phyloP scores from a whole-genome alignment of 1,140 invertebrate species.

The Lepidurus packardi region DNA sequence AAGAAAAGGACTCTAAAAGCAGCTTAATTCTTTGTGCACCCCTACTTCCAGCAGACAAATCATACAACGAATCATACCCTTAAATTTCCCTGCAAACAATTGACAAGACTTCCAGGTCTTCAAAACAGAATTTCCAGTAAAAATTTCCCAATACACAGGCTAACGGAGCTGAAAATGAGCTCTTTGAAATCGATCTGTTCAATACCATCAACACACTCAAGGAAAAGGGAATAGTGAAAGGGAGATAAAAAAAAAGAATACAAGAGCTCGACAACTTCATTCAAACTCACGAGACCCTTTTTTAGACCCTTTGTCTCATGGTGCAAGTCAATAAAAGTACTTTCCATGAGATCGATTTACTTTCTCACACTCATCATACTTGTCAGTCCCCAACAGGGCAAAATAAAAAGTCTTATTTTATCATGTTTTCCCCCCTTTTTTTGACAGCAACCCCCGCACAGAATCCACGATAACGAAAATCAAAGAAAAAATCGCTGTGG shows the following conservation, averaged over 20 bases:
- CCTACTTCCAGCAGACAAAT: neutral
- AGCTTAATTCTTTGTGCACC: neutral
- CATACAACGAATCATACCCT: neutral
- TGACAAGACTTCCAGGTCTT: neutral
- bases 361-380: neutral
- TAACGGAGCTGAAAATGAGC: constrained; percentile 18
- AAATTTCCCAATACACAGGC: constrained; percentile 19
- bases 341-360: neutral
- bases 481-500: neutral
- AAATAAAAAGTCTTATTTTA: neutral
- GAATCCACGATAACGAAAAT: neutral
- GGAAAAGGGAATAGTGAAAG: neutral
- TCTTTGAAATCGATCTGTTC: constrained; percentile 15
- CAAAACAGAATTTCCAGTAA: neutral
- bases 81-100: neutral
- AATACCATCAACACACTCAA: constrained; percentile 19
- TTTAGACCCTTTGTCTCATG: neutral
- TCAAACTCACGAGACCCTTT: constrained; percentile 5
- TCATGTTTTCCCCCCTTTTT: neutral
- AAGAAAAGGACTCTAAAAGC: too few relatives aligned
- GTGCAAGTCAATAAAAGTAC: constrained; percentile 13
- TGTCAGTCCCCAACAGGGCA: neutral
- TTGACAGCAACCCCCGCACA: neutral
- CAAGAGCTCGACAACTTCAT: constrained; percentile 10
- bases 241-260: neutral